phyloP scores from a whole-genome alignment of 1,140 invertebrate genomes.

The Leptoteleia sp. region DNA sequence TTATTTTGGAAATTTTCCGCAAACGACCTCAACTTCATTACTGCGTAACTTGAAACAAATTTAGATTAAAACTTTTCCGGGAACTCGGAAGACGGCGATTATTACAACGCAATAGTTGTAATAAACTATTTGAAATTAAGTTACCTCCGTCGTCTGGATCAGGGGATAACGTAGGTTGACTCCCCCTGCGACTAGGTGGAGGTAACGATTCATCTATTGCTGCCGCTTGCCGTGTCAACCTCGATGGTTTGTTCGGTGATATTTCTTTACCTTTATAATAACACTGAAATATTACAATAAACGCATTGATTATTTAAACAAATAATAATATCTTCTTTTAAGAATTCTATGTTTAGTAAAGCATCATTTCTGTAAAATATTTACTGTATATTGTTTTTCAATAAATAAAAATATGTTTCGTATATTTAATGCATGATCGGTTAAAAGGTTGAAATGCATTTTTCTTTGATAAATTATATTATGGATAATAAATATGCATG shows the following conservation, averaged over 20 bases:
- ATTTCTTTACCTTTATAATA: constrained; percentile 83
- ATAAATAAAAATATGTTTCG: too few relatives aligned
- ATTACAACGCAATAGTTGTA: constrained; percentile 34
- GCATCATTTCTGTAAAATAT: too few relatives aligned
- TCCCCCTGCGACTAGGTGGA: constrained; percentile 85
- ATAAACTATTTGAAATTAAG: constrained; percentile 52
- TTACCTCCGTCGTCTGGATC: constrained; percentile 83
- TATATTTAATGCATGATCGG: too few relatives aligned
- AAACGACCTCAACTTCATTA: constrained; percentile 29
- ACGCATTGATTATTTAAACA: too few relatives aligned
- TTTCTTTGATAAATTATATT: too few relatives aligned
- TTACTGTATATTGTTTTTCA: too few relatives aligned
- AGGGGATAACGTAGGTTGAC: constrained; percentile 91
- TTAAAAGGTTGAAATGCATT: too few relatives aligned
- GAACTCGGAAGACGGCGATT: constrained; percentile 12
- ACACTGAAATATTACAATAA: constrained; percentile 68
- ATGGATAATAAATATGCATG: too few relatives aligned
- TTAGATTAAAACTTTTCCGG: constrained; percentile 32
- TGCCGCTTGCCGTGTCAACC: constrained; percentile 91
- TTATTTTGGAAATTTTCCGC: constrained; percentile 21
- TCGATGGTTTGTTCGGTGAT: constrained; percentile 84
- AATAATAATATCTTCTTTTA: too few relatives aligned
- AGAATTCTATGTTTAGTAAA: too few relatives aligned
- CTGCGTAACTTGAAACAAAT: constrained; percentile 30
- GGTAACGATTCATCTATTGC: constrained; percentile 92